phyloP scores from a whole-genome alignment of 2,888 invertebrate species.

The Zelleria hepariella region DNA sequence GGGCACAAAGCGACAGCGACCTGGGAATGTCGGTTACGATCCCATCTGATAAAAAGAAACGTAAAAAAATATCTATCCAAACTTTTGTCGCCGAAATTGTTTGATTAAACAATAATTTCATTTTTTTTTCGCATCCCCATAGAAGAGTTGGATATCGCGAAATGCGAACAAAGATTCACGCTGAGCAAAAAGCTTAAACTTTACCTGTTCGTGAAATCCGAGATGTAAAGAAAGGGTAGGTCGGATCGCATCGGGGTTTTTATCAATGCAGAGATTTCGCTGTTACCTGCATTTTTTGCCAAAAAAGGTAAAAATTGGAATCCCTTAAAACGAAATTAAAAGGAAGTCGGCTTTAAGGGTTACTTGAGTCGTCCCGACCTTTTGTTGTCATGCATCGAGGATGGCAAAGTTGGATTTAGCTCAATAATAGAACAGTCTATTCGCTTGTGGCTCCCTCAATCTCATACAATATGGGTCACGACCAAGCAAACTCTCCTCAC shows the following conservation, averaged over 20 bases:
- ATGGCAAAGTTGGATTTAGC: background rate
- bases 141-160: constrained; percentile 63
- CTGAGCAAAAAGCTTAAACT: constrained; percentile 49
- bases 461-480: constrained; percentile 32
- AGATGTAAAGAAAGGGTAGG: constrained; percentile 67
- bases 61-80: constrained; percentile 48
- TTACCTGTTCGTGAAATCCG: constrained; percentile 70
- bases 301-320: constrained; percentile 43
- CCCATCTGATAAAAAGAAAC: constrained; percentile 51
- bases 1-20: constrained; percentile 53
- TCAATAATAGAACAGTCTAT: constrained; percentile 41
- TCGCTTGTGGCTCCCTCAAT: constrained; percentile 53
- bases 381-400: constrained; percentile 34
- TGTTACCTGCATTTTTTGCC: constrained; percentile 48
- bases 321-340: constrained; percentile 49
- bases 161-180: constrained; percentile 56
- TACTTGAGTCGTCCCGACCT: constrained; percentile 40
- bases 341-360: constrained; percentile 62
- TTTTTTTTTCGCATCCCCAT: constrained; percentile 44
- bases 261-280: constrained; percentile 29
- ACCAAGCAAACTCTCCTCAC: constrained; percentile 14
- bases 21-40: constrained; percentile 70
- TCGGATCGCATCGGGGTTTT: constrained; percentile 50
- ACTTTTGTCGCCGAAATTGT: constrained; percentile 52
- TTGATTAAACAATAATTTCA: constrained; percentile 57